Conservation (phyloP, 2,888 invertebrate genomes). For the Eugnorisma glareosa region DNA sequence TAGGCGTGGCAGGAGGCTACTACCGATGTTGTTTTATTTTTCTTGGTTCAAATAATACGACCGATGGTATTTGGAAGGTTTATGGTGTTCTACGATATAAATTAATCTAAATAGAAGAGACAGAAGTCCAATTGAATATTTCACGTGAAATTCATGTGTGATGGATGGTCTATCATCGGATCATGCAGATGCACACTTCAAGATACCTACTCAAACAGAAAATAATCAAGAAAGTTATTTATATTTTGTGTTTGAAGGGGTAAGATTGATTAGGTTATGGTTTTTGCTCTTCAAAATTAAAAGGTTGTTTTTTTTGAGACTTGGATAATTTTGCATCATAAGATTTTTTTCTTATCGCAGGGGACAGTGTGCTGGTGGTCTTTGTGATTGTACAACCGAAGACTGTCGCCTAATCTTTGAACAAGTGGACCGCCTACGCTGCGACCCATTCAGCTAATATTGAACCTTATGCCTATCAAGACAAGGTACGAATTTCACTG, state of each 20-base stretch:
- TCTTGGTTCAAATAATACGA: neutral
- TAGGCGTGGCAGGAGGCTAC: neutral
- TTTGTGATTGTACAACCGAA: slow-evolving; percentile 57
- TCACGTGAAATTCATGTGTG: neutral
- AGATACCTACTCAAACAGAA: neutral
- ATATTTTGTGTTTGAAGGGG: neutral
- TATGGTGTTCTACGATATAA: neutral
- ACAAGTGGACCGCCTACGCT: slow-evolving; percentile 31
- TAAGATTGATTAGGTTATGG: neutral
- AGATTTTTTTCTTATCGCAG: slow-evolving; percentile 13
- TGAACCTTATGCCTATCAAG: rapidly evolving
- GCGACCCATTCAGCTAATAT: neutral
- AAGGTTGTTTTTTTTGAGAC: neutral
- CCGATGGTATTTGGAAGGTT: neutral
- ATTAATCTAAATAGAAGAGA: neutral
- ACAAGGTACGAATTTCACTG: slow-evolving; percentile 35
- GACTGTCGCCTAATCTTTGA: slow-evolving; percentile 46
- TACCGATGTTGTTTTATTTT: neutral
- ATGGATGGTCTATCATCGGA: neutral
- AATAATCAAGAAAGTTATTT: neutral
- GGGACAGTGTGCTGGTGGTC: slow-evolving; percentile 54
- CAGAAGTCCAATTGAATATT: neutral
- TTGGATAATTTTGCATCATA: slow-evolving; percentile 13
- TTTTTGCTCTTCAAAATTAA: neutral
- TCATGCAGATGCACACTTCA: no score